Evolutionary conservation across 2,888 invertebrate genomes (phyloP), one percentile per base, ranked within the genome.

Genomic region (Lathronympha strigana): DNA sequence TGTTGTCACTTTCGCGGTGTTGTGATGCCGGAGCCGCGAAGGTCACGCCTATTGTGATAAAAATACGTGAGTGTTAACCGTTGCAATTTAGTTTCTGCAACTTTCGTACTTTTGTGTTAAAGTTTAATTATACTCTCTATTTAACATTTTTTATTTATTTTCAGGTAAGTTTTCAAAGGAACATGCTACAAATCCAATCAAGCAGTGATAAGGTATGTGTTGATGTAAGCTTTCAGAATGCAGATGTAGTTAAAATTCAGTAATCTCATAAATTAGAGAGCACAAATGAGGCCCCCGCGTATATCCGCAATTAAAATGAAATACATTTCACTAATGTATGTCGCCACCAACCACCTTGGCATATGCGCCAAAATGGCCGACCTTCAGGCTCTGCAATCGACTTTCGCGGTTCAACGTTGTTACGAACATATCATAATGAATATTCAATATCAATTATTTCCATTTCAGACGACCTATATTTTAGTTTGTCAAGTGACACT

Each of bases 221-320:
- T 13, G 9, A 53, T 53, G 36, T 23, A 31, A 51, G 8, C n/a
- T 5, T 15, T 19, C 21, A 13, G 19, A 53, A 9, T 8, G 19
- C 36, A 0, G 6, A 4, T 21, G 8, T 23, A 21, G 21, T 53
- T 36, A 36, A 9, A 55, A 31, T n/a, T 43, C 43, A 15, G 19
- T 21, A 55, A 25, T 25, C n/a, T 28, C 4, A 54, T 25, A 19
- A 55, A 63, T 21, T 53, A 19, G 33, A 25, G 33, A 55, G 15
- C 15, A 15, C 28, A 17, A 28, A 17, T 17, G n/a, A 23, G 28
- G 68, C 71, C 68, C 68, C 72, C 75, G 76, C 21, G 21, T 73
- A 76, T 69, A 67, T 71, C 68, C 71, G 80, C 81, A 83, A 83
- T 84, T 83, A 84, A 76, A 73, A 74, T 77, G 74, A 73, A 74